Evolutionary conservation across 1,140 invertebrate species (phyloP).

Genomic region (Spodoptera frugiperda): DNA sequence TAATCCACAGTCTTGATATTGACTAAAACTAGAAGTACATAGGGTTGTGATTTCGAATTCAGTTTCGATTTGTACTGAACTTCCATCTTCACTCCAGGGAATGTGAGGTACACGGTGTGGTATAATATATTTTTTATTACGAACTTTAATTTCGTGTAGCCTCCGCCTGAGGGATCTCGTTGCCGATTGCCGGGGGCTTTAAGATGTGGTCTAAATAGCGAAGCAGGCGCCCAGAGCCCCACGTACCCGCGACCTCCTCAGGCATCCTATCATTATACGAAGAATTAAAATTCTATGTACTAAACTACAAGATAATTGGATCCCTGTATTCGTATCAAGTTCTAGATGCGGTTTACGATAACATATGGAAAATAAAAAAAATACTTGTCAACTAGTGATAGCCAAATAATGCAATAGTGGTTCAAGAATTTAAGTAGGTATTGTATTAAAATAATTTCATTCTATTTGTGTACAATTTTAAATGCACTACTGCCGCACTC

Average conservation of each 20-base stretch:
- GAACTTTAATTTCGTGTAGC: slow-evolving; percentile 8
- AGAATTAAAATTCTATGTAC: slow-evolving; percentile 30
- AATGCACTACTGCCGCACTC: too few species aligned
- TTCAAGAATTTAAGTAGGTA: too few species aligned
- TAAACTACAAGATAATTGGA: slow-evolving; percentile 6
- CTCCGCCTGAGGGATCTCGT: background rate
- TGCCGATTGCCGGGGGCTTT: background rate
- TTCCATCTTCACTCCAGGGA: background rate
- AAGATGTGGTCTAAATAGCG: slow-evolving; percentile 20
- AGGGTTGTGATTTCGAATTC: too few species aligned
- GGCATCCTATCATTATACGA: slow-evolving; percentile 17
- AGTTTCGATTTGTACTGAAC: too few species aligned
- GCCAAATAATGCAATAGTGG: too few species aligned
- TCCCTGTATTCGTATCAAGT: background rate
- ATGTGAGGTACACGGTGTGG: background rate
- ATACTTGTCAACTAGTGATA: too few species aligned
- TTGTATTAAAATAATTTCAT: too few species aligned
- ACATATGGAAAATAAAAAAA: too few species aligned
- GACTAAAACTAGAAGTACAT: too few species aligned
- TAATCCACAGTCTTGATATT: too few species aligned
- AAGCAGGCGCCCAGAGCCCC: background rate
- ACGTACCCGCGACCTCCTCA: background rate
- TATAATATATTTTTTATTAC: slow-evolving; percentile 1
- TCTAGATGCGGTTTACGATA: background rate
- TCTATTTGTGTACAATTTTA: too few species aligned